These are phyloP conservation scores for Acleris holmiana DNA, from an alignment of 2,888 invertebrate genomes.

Conservation along the genomic window DNA sequence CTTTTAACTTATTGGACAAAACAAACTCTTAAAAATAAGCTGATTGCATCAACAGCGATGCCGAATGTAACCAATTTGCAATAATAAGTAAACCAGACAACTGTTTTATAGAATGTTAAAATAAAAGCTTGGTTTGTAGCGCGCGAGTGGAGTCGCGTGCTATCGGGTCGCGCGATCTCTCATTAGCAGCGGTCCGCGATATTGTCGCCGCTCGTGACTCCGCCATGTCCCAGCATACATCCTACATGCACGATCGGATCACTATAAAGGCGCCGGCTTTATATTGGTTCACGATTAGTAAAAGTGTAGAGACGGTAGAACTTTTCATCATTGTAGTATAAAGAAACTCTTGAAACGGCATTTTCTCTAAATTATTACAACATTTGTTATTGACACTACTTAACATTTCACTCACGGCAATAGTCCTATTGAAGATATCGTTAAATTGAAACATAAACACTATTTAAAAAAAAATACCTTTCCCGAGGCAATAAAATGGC, in stretches of 20 bases:
- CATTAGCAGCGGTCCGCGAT: slow-evolving; percentile 64
- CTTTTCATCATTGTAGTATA: too few species aligned
- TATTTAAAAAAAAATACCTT: slow-evolving; percentile 1
- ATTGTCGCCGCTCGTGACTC: slow-evolving; percentile 62
- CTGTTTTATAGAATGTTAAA: neutral
- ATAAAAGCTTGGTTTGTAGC: slow-evolving; percentile 17
- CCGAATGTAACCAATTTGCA: neutral
- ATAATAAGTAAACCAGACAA: slow-evolving; percentile 1
- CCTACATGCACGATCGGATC: slow-evolving; percentile 16
- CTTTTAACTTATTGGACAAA: too few species aligned
- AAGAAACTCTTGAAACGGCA: too few species aligned
- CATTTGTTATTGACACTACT: too few species aligned
- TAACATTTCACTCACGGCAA: neutral
- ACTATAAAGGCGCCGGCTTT: slow-evolving; percentile 24
- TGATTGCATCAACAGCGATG: too few species aligned
- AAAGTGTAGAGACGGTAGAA: too few species aligned
- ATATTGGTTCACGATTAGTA: slow-evolving; percentile 17
- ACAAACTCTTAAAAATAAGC: too few species aligned
- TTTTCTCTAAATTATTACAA: too few species aligned
- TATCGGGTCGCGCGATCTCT: slow-evolving; percentile 68
- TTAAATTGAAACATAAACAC: slow-evolving; percentile 3
- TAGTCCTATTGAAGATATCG: neutral
- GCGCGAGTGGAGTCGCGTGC: slow-evolving; percentile 42
- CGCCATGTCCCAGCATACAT: slow-evolving; percentile 35
- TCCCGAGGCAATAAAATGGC: slow-evolving; percentile 14